Conservation (phyloP, 1,140 invertebrate genomes). For the Nasonia vitripennis region DNA sequence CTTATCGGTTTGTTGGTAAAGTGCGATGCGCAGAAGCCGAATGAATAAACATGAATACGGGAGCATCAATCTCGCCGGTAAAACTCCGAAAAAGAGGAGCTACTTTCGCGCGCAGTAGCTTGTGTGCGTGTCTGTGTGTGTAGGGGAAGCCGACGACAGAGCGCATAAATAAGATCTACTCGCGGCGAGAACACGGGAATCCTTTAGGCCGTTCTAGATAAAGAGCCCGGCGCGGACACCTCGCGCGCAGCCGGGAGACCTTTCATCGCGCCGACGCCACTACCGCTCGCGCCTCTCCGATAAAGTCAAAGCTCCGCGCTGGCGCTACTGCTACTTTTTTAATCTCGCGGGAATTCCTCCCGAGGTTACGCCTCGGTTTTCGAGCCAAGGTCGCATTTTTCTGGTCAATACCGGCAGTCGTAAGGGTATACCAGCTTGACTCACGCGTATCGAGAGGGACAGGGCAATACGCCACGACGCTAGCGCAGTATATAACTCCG, state of each 20-base stretch:
- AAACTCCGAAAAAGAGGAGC: not conserved
- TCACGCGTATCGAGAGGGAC: not conserved
- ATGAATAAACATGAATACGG: too few species aligned
- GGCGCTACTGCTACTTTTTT: constrained; percentile 44
- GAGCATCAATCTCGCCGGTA: too few species aligned
- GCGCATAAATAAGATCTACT: constrained; percentile 74
- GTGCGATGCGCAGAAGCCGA: not conserved
- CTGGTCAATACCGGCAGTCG: too few species aligned
- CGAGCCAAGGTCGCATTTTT: not conserved
- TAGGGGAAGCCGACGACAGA: constrained; percentile 49
- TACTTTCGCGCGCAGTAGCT: too few species aligned
- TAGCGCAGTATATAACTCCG: not conserved
- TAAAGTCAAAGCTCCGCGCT: constrained; percentile 55
- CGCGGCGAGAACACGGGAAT: constrained; percentile 70
- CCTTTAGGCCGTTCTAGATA: constrained; percentile 71
- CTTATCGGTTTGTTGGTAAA: not conserved
- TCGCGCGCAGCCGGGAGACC: constrained; percentile 52
- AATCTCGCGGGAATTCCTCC: not conserved
- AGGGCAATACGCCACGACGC: not conserved
- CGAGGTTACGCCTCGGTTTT: not conserved
- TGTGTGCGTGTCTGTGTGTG: too few species aligned
- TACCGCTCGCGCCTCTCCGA: constrained; percentile 43
- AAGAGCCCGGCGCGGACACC: constrained; percentile 47
- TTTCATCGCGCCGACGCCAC: constrained; percentile 68
- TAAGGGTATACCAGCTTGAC: too few species aligned